Conservation (phyloP, 2,113 vertebrate species). For the Rostratula benghalensis region DNA sequence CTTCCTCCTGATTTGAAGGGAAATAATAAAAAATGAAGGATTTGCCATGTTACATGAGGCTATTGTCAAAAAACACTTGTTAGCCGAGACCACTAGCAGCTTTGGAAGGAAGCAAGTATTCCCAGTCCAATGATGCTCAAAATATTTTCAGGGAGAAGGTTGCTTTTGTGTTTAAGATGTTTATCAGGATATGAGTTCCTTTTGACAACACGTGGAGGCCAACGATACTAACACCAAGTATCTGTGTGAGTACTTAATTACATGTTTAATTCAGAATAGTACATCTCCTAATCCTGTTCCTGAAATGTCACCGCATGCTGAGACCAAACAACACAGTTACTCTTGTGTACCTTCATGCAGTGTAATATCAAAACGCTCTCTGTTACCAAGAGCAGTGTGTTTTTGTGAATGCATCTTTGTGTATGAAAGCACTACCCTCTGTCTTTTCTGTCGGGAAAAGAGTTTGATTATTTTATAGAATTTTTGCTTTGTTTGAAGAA, state of each 20-base stretch:
- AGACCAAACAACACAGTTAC: too few species aligned
- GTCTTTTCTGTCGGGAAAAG: not conserved
- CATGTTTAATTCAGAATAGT: not conserved
- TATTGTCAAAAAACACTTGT: not conserved
- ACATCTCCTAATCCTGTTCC: not conserved
- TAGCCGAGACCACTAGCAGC: not conserved
- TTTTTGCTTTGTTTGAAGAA: conserved; percentile 14
- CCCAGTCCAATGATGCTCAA: not conserved
- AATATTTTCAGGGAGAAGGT: not conserved
- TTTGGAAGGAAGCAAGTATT: not conserved
- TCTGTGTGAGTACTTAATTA: not conserved
- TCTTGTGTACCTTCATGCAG: not conserved
- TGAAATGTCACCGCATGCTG: not conserved
- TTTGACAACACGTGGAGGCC: not conserved
- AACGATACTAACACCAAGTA: not conserved
- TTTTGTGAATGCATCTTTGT: not conserved
- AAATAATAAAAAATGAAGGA: not conserved
- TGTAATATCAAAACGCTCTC: conserved; percentile 23
- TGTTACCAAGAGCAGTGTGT: not conserved
- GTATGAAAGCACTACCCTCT: not conserved
- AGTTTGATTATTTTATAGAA: conserved; percentile 28
- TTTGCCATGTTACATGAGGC: not conserved
- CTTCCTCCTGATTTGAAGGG: not conserved
- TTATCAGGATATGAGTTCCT: not conserved
- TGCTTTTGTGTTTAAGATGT: not conserved